These are phyloP conservation scores for Nudaria mundana DNA, from an alignment of 2,888 invertebrate genomes.

Conservation along the genomic window DNA sequence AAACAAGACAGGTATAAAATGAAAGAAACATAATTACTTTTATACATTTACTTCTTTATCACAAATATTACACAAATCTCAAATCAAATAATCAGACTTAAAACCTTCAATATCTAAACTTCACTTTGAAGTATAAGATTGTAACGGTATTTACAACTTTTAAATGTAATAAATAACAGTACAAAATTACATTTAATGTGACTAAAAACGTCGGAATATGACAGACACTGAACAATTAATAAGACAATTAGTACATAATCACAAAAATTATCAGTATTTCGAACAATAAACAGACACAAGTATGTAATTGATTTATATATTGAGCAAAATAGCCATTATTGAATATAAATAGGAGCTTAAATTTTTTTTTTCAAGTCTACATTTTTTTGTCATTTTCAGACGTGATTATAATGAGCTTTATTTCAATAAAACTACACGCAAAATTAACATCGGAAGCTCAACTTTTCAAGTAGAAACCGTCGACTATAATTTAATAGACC, in stretches of 20 bases:
- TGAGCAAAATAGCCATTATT: constrained; percentile 75
- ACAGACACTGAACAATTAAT: constrained; percentile 35
- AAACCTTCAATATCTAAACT: constrained; percentile 23
- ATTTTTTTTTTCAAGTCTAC: constrained; percentile 33
- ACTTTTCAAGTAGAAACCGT: constrained; percentile 42
- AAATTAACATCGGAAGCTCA: constrained; percentile 72
- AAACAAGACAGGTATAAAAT: constrained; percentile 52
- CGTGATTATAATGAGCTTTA: constrained; percentile 55
- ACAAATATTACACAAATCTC: constrained; percentile 68
- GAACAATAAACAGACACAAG: constrained; percentile 38
- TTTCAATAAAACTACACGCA: constrained; percentile 53
- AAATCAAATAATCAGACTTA: constrained; percentile 62
- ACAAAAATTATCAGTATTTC: constrained; percentile 28
- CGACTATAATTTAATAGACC: constrained; percentile 35
- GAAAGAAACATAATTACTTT: constrained; percentile 57
- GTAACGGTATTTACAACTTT: constrained; percentile 1
- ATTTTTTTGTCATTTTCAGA: constrained; percentile 61
- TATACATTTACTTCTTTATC: constrained; percentile 68
- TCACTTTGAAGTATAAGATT: constrained; percentile 15
- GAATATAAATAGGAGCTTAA: constrained; percentile 48
- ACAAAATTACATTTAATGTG: constrained; percentile 6
- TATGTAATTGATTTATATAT: too few relatives aligned
- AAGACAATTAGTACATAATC: constrained; percentile 34
- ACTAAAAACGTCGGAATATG: constrained; percentile 12
- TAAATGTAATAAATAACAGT: constrained; percentile 2